These are phyloP conservation scores for Acleris laterana DNA, from an alignment of 2,888 invertebrate genomes.

Conservation along the genomic window DNA sequence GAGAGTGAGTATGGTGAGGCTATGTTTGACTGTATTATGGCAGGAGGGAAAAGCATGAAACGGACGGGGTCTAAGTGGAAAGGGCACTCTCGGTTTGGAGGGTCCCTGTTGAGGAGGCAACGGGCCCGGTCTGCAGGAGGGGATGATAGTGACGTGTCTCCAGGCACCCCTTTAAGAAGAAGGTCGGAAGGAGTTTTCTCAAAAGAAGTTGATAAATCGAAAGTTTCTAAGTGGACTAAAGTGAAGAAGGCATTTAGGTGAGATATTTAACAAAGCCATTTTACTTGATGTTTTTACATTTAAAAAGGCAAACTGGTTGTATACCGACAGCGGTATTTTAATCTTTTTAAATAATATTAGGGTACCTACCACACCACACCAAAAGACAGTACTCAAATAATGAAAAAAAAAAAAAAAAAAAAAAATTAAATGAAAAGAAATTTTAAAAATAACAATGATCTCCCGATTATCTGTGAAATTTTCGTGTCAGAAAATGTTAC, in stretches of 20 bases:
- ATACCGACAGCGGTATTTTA: no score
- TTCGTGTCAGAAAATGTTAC: no score
- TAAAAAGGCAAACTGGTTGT: neutral
- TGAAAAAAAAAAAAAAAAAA: no score
- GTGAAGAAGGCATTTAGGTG: constrained; percentile 95
- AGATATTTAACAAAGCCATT: constrained; percentile 63
- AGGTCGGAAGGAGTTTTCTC: constrained; percentile 71
- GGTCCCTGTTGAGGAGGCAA: constrained; percentile 83
- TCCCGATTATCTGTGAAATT: no score
- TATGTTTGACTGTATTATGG: constrained; percentile 86
- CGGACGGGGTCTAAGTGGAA: constrained; percentile 81
- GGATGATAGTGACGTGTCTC: constrained; percentile 81
- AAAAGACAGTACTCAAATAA: no score
- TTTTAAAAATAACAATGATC: no score
- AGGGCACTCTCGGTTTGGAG: constrained; percentile 72
- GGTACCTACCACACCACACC: no score
- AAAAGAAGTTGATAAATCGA: constrained; percentile 82
- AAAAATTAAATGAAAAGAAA: no score
- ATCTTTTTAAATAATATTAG: no score
- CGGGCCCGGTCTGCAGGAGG: constrained; percentile 88
- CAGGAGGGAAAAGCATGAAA: constrained; percentile 80
- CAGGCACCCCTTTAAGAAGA: constrained; percentile 68
- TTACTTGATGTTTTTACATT: neutral
- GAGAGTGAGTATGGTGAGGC: constrained; percentile 87
- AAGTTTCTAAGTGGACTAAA: constrained; percentile 94